Evolutionary conservation across 2,888 invertebrate species (phyloP), one percentile per base, ranked within the genome.

Genomic region (Cryptophagus acutangulus): DNA sequence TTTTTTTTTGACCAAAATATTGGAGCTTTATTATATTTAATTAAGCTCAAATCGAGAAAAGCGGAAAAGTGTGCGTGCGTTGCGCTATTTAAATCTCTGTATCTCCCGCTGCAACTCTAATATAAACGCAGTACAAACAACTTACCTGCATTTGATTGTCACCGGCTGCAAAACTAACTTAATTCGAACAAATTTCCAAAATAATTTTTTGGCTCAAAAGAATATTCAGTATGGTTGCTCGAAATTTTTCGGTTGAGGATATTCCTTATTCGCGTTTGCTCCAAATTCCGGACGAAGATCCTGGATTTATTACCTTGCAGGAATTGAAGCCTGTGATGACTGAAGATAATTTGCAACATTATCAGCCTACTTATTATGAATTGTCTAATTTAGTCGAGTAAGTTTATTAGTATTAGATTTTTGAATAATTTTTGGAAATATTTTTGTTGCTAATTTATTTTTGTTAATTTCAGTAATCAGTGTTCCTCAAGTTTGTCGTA

Each of bases 191-290:
- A 20, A 20, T 20, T 9, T 20, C 20, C 6, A n/a, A n/a, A 6
- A 20, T 20, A 20, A 9, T 20, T 8, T 29, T 29, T 13, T 5
- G 8, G 20, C 5, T 6, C 9, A 12, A 20, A 35, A 9, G 13
- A 10, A 26, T 44, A 36, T 29, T 41, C 36, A 55, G 43, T 43
- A 70, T 71, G 69, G 68, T 69, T 35, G 67, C 69, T 30, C 59
- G 69, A 44, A 68, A 68, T 57, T 68, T 70, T 54, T 58, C 67
- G 34, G 59, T 66, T 39, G 62, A 65, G 52, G 69, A 71, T 51
- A 52, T 69, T 37, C 61, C 71, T 26, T 71, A 68, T 51, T 65
- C 70, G 39, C 61, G 66, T 17, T 57, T 71, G 15, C 54, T 70
- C 15, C 69, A 71, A 53, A 61, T 68, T 41, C 67, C 70, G 1